A percentile compares a stretch with the other conserved stretches of the same genome.
phyloP scores from a whole-genome alignment of 2,888 invertebrate species.

The Dolomedes plantarius region DNA sequence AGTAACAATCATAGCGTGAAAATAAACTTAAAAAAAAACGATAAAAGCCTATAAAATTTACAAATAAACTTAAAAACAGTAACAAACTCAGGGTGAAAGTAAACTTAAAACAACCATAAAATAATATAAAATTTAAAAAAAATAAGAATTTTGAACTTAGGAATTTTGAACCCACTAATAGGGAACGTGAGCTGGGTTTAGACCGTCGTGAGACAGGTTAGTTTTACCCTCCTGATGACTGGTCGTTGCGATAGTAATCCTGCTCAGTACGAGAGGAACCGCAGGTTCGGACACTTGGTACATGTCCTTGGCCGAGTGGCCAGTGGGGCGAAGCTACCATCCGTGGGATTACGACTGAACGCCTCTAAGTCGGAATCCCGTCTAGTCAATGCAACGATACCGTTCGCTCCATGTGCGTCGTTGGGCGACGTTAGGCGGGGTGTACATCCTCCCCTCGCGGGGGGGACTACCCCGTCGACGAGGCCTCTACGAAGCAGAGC shows the following conservation, averaged over 20 bases:
- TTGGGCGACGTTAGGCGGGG: conserved; percentile 77
- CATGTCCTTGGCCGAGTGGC: conserved; percentile 81
- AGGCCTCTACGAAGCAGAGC: no score
- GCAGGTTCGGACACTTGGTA: conserved; percentile 81
- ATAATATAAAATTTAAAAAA: no score
- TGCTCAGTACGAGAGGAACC: conserved; percentile 81
- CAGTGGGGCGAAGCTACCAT: conserved; percentile 82
- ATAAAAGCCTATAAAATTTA: no score
- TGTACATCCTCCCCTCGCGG: no score
- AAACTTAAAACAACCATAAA: no score
- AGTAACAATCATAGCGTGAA: no score
- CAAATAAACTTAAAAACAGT: no score
- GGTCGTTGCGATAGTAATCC: conserved; percentile 80
- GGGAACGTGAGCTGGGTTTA: conserved; percentile 83
- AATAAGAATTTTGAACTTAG: no score
- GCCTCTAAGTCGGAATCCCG: conserved; percentile 81
- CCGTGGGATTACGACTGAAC: conserved; percentile 81
- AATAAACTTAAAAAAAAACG: no score
- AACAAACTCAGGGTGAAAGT: no score
- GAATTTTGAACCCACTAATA: conserved; percentile 79
- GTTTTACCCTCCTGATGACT: conserved; percentile 50
- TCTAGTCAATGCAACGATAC: conserved; percentile 79
- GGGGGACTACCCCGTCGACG: no score
- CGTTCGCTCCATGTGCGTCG: conserved; percentile 72
- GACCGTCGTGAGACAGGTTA: conserved; percentile 82